Percentiles rank a stretch among this genome's conserved stretches.
phyloP scores from a whole-genome alignment of 2,797 vertebrate genomes.

The Oophaga sylvatica region DNA sequence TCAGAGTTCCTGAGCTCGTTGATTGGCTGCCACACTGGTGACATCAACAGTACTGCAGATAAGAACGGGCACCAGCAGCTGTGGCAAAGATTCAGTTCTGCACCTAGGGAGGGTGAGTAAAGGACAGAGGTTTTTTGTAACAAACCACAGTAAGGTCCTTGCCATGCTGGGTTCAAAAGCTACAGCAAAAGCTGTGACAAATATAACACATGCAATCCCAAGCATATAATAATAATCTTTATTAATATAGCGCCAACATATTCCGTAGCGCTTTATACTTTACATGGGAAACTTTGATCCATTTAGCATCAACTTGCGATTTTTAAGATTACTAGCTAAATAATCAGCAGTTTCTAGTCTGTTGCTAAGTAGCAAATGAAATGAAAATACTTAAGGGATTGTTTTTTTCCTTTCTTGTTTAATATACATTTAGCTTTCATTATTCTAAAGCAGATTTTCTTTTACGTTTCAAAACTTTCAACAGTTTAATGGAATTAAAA shows the following conservation, averaged over 20 bases:
- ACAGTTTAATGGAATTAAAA: conserved; percentile 11
- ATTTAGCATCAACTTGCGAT: neutral
- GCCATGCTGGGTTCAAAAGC: neutral
- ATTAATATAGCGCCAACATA: too few species aligned
- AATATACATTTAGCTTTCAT: conserved; percentile 8
- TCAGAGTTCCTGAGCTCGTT: too few species aligned
- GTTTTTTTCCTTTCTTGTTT: neutral
- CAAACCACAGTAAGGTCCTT: too few species aligned
- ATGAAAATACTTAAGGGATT: neutral
- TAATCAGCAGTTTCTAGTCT: neutral
- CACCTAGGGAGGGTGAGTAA: too few species aligned
- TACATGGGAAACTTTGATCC: neutral
- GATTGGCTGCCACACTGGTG: too few species aligned
- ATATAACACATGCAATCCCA: neutral
- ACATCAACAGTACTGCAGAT: too few species aligned
- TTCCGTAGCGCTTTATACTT: neutral
- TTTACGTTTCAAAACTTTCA: neutral
- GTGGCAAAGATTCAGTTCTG: too few species aligned
- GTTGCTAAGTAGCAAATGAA: neutral
- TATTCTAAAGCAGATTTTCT: conserved; percentile 1
- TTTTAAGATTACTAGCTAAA: neutral
- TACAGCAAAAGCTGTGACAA: neutral
- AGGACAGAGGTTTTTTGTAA: too few species aligned
- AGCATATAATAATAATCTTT: neutral
- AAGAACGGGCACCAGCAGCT: too few species aligned